Percentiles rank a stretch among this genome's conserved stretches.
These are phyloP conservation scores for Aphis craccivora DNA, from an alignment of 1,140 invertebrate genomes.

Conservation along the genomic window DNA sequence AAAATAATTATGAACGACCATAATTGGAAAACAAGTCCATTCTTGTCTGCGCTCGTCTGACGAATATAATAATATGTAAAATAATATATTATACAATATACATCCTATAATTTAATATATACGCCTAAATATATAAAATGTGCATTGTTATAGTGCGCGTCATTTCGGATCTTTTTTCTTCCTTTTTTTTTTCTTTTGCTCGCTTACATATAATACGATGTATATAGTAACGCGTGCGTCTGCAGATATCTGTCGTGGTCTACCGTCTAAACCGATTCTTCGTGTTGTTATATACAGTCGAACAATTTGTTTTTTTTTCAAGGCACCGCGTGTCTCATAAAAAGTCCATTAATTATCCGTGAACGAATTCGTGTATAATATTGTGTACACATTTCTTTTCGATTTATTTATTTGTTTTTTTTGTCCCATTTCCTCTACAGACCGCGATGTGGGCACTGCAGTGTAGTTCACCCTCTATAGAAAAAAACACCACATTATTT, in stretches of 20 bases:
- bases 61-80: constrained; percentile 23
- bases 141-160: not conserved
- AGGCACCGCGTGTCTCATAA: not conserved
- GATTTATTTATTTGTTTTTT: too few species aligned
- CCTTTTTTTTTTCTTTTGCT: not conserved
- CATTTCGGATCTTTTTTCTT: not conserved
- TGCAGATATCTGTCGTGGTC: not conserved
- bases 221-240: not conserved
- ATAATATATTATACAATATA: not conserved
- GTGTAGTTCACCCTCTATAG: not conserved
- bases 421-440: not conserved
- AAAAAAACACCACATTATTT: not conserved
- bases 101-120: not conserved
- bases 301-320: constrained; percentile 10
- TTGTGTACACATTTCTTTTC: not conserved
- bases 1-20: not conserved
- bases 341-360: constrained; percentile 32
- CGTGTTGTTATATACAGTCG: too few species aligned
- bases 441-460: not conserved
- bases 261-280: constrained; percentile 2
- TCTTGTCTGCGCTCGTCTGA: not conserved
- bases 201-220: not conserved
- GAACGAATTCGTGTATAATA: not conserved
- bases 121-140: not conserved
- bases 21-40: constrained; percentile 25